phyloP scores from a whole-genome alignment of 2,113 vertebrate species.

The Equus quagga region DNA sequence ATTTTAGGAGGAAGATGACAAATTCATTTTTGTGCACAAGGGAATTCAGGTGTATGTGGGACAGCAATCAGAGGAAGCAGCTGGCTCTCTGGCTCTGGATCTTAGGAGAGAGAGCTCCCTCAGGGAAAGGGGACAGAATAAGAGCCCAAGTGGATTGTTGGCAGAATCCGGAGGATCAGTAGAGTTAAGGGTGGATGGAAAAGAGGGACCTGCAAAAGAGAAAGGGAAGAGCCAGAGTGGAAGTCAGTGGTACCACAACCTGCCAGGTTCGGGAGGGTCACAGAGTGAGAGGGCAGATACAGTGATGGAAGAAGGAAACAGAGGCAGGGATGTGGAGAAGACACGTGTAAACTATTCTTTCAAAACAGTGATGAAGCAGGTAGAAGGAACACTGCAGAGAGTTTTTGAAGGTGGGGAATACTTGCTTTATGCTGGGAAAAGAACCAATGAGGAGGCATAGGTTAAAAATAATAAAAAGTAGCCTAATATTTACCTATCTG shows the following conservation, averaged over 20 bases:
- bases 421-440: background rate
- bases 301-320: background rate
- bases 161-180: background rate
- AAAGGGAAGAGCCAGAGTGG: background rate
- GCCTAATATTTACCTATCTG: background rate
- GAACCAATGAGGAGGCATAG: background rate
- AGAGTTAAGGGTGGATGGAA: background rate
- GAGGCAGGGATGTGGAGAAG: background rate
- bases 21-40: background rate
- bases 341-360: background rate
- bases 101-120: background rate
- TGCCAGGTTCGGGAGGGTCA: background rate
- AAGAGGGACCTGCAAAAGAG: background rate
- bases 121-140: background rate
- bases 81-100: background rate
- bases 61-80: background rate
- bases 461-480: background rate
- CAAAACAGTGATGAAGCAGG: background rate
- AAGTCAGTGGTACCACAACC: background rate
- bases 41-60: background rate
- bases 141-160: background rate
- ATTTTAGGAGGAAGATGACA: background rate
- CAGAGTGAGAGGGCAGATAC: background rate
- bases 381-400: background rate
- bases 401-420: background rate